A percentile compares a stretch with the other conserved stretches of the same genome.
These are phyloP conservation scores for Willisornis vidua DNA, from an alignment of 2,113 vertebrate genomes.

Conservation along the genomic window DNA sequence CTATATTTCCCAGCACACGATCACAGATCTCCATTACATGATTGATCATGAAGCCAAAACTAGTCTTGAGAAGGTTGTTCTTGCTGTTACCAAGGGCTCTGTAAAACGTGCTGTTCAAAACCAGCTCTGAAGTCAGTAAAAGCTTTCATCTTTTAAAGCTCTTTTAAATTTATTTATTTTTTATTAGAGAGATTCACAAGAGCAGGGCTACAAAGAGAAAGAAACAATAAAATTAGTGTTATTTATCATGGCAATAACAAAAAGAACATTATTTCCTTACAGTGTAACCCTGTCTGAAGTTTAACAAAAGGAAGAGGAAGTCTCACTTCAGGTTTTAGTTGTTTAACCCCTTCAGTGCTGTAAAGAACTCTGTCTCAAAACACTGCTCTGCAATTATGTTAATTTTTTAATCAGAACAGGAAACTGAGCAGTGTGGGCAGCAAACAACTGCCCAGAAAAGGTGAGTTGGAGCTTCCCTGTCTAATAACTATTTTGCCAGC, in stretches of 20 bases:
- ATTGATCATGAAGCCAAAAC: not conserved
- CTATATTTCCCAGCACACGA: not conserved
- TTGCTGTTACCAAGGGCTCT: not conserved
- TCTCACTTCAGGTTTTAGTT: not conserved
- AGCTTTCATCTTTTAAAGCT: not conserved
- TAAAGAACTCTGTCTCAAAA: not conserved
- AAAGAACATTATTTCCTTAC: not conserved
- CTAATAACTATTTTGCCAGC: slow-evolving; percentile 8
- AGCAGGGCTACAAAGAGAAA: not conserved
- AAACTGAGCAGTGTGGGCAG: not conserved
- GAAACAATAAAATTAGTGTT: not conserved
- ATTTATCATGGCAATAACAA: not conserved
- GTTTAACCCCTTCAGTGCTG: not conserved
- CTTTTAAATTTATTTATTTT: not conserved
- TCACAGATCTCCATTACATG: not conserved
- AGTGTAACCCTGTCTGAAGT: not conserved
- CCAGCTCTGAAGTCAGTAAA: not conserved
- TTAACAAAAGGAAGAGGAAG: not conserved
- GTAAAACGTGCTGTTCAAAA: not conserved
- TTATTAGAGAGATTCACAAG: not conserved
- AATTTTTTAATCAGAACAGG: not conserved
- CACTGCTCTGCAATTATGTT: accelerated
- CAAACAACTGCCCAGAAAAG: not conserved
- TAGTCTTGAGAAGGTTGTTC: not conserved
- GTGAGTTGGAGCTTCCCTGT: not conserved